Evolutionary conservation across 2,888 invertebrate species (phyloP), one percentile per base, ranked within the genome.

Genomic region (Octodonta nipae): DNA sequence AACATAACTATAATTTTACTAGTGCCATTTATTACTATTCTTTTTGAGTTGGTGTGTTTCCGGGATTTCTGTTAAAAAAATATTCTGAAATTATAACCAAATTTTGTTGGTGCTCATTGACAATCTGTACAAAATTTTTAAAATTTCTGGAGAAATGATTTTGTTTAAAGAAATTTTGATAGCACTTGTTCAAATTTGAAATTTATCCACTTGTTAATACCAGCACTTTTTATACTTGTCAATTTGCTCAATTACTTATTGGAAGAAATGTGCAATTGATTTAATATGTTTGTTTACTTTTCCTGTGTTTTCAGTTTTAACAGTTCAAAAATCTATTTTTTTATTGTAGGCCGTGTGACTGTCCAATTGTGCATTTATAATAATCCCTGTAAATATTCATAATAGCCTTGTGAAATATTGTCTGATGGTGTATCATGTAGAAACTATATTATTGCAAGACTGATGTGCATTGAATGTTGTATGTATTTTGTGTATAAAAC

Each of bases 331-430:
- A 4, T 10, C 22, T 22, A 38, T 38, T 36, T 36, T 38, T 41
- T 45, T 42, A 35, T 36, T 41, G 40, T 61, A 60, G 61, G 62
- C 59, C 61, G 62, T 52, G 62, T 58, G 62, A 61, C 61, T 56
- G 55, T 56, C 55, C 47, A 48, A 55, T 57, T 57, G 60, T 61
- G 62, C 62, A 62, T 62, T 62, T 61, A 60, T 45, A 45, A 50
- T 44, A 51, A 45, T 41, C 43, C 39, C 36, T 46, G 42, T 47
- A 47, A 43, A 43, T 43, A 48, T 3, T 3, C 3, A 28, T 12
- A 13, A 13, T 14, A 12, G 13, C 14, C 13, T 10, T 15, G 7
- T 12, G 13, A 15, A 8, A 27, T 40, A 35, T 35, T 42, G 37
- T 41, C 44, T 45, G 46, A 42, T 50, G 46, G 49, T 50, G 22